Evolutionary conservation across 1,140 invertebrate genomes (phyloP).

Genomic region (Zaprionus nigranus): DNA sequence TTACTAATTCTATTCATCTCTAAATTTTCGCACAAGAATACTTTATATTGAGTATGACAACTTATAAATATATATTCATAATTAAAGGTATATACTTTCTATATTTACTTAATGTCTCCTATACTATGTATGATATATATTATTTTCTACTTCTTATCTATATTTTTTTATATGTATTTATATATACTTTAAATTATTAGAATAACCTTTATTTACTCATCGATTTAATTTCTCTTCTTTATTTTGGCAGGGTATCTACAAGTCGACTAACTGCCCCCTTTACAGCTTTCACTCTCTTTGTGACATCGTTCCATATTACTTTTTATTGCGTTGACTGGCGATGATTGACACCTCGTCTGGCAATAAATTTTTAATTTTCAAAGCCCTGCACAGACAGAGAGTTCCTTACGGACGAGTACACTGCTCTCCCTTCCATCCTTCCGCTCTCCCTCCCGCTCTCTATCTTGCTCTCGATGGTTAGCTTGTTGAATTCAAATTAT

Average conservation of each 20-base stretch:
- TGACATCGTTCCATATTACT: slow-evolving; percentile 32
- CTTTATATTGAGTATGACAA: no score
- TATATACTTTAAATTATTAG: no score
- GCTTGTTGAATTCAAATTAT: slow-evolving; percentile 83
- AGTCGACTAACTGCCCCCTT: neutral
- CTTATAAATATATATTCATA: no score
- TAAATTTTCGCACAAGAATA: no score
- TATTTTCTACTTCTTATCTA: no score
- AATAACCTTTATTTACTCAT: neutral
- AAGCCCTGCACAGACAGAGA: slow-evolving; percentile 45
- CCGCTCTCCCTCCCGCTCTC: neutral
- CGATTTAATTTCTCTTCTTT: neutral
- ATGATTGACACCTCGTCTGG: slow-evolving; percentile 75
- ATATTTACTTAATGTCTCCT: neutral
- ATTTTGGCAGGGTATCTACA: slow-evolving; percentile 11
- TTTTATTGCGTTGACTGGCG: slow-evolving; percentile 48
- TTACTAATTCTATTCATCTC: no score
- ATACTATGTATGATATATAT: neutral
- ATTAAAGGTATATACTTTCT: no score
- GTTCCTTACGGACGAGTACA: neutral
- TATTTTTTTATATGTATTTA: no score
- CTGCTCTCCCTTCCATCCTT: neutral
- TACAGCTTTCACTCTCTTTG: neutral
- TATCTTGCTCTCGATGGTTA: slow-evolving; percentile 26
- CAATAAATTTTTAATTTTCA: slow-evolving; percentile 83